Percentiles rank a stretch among this genome's conserved stretches.
These are phyloP conservation scores for Tangachromis dhanisi DNA, from an alignment of 2,113 vertebrate species.

Conservation along the genomic window DNA sequence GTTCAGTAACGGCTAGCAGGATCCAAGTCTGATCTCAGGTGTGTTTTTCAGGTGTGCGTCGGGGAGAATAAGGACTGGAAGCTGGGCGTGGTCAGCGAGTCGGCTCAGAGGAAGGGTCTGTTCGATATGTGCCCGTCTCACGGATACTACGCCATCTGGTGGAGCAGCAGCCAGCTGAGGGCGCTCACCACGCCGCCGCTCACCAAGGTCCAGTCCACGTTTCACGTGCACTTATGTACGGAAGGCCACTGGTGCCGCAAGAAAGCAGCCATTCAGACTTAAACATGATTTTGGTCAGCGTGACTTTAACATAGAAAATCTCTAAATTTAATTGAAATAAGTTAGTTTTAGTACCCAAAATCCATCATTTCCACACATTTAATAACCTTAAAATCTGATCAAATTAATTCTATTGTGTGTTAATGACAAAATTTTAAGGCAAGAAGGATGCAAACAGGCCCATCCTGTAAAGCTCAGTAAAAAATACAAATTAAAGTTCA, in stretches of 20 bases:
- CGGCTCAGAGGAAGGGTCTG: conserved; percentile 70
- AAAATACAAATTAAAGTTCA: background rate
- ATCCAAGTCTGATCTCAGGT: background rate
- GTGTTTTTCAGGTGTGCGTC: conserved; percentile 53
- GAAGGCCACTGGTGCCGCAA: background rate
- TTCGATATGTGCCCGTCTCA: conserved; percentile 69
- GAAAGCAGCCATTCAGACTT: background rate
- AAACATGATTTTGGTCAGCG: background rate
- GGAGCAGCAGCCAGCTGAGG: conserved; percentile 56
- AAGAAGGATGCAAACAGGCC: background rate
- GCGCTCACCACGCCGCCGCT: conserved; percentile 58
- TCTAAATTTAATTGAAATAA: background rate
- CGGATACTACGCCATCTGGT: conserved; percentile 72
- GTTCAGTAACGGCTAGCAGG: background rate
- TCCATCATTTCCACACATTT: background rate
- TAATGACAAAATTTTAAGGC: background rate
- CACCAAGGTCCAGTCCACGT: conserved; percentile 38
- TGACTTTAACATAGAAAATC: background rate
- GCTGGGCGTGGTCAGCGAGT: conserved; percentile 63
- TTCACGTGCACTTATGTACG: rapidly evolving
- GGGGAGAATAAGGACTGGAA: conserved; percentile 73
- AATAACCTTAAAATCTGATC: background rate
- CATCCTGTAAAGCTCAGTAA: background rate
- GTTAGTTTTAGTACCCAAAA: too few relatives aligned
- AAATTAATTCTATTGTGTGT: background rate